These are phyloP conservation scores for Meliscaeva auricollis DNA, from an alignment of 2,888 invertebrate species.

Conservation along the genomic window DNA sequence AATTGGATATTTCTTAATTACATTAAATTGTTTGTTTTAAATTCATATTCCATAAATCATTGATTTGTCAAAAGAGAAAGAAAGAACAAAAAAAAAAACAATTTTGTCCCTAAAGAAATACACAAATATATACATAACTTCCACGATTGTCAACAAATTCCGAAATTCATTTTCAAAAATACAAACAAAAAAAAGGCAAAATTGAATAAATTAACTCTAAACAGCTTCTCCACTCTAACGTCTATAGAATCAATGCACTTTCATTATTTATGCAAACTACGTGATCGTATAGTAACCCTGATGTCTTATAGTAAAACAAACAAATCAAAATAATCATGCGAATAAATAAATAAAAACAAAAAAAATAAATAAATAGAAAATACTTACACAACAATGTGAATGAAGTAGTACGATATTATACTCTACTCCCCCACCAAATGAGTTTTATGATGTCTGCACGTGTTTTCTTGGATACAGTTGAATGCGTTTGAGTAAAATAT, in stretches of 20 bases:
- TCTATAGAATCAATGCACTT: slow-evolving; percentile 29
- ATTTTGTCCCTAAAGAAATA: slow-evolving; percentile 49
- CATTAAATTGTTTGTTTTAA: background rate
- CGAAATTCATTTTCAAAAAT: slow-evolving; percentile 56
- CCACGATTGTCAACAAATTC: slow-evolving; percentile 67
- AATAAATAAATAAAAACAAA: slow-evolving; percentile 39
- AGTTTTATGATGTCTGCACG: slow-evolving; percentile 62
- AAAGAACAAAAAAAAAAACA: background rate
- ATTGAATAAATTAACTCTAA: slow-evolving; percentile 51
- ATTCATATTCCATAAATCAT: slow-evolving; percentile 5
- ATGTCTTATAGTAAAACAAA: slow-evolving; percentile 33
- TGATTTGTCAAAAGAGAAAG: background rate
- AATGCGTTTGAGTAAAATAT: slow-evolving; percentile 55
- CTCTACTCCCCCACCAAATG: slow-evolving; percentile 21
- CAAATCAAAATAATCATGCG: slow-evolving; percentile 51
- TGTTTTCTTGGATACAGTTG: slow-evolving; percentile 63
- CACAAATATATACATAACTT: slow-evolving; percentile 21
- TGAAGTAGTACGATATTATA: slow-evolving; percentile 41
- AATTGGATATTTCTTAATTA: background rate
- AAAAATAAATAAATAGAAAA: background rate
- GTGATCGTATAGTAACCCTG: slow-evolving; percentile 31
- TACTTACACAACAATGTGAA: slow-evolving; percentile 62
- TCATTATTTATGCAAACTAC: slow-evolving; percentile 66
- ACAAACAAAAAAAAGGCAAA: no score
- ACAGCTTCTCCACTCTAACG: background rate